Evolutionary conservation across 2,797 vertebrate genomes (phyloP), one percentile per base, ranked within the genome.

Genomic region (Stomatorhinus walkeri): DNA sequence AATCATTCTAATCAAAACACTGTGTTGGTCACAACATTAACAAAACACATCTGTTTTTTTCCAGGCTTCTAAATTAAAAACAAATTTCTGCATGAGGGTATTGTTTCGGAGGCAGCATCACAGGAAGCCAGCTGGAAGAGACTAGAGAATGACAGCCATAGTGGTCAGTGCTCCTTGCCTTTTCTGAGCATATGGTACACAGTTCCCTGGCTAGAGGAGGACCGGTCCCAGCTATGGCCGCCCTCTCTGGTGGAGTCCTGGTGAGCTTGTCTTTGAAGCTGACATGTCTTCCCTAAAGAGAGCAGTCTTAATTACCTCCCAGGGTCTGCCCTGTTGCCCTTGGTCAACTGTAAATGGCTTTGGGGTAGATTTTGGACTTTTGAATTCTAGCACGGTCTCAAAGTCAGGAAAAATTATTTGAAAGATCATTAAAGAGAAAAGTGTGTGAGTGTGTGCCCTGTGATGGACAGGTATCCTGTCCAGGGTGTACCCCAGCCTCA

Each of bases 221-320:
- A 46, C 43, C 3, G 9, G 76, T 14, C 36, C 28, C 10, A n/a
- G 52, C 32, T 4, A 81, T 28, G n/a, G 49, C 24, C 22, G 84
- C 24, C 68, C 72, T 76, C 40, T 28, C 46, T 10, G 61, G 10
- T 22, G 64, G 64, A 76, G 87, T 76, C 88, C 88, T 90, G 86
- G 89, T 89, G 90, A 92, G 89, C 89, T 87, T 32, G 88, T 68
- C 91, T 94, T 94, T 93, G 92, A 94, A 93, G 93, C 92, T 81
- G 90, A 91, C 5, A 92, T 91, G 48, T 89, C 89, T 89, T 92
- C 91, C 92, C 90, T 84, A 89, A 91, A 92, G 91, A 93, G 93
- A 91, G 93, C 93, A 94, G 92, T 92, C 90, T 92, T 94, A 94
- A 95, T 94, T 94, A 93, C 92, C 89, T 91, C 89, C 90, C 90